Evolutionary conservation across 2,797 vertebrate species (phyloP).

Genomic region (Denticeps clupeoides): DNA sequence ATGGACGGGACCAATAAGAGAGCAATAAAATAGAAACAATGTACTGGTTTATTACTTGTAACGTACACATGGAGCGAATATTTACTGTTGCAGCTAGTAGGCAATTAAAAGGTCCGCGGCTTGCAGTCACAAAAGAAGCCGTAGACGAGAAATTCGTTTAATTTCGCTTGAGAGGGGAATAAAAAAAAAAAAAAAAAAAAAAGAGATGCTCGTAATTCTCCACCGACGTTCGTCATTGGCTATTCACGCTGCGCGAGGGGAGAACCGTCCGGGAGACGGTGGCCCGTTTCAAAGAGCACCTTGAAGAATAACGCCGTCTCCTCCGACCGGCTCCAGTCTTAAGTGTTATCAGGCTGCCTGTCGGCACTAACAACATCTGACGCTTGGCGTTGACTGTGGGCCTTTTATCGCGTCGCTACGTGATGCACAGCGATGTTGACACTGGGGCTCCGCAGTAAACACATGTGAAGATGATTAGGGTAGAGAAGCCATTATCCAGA

Average conservation of each 20-base stretch:
- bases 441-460: slow-evolving; percentile 1
- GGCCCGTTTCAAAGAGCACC: not conserved
- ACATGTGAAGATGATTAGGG: slow-evolving; percentile 4
- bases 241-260: too few relatives aligned
- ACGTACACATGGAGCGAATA: slow-evolving; percentile 10
- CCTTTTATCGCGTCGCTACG: slow-evolving; percentile 5
- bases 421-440: slow-evolving; percentile 4
- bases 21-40: slow-evolving; percentile 10
- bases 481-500: slow-evolving; percentile 1
- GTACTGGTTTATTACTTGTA: slow-evolving; percentile 11
- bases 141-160: too few relatives aligned
- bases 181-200: not conserved
- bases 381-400: not conserved
- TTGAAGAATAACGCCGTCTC: not conserved
- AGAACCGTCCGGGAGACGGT: too few relatives aligned
- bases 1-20: slow-evolving; percentile 1
- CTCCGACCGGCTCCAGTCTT: slow-evolving; percentile 1
- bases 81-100: slow-evolving; percentile 3
- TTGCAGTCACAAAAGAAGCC: not conserved
- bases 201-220: not conserved
- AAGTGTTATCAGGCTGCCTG: slow-evolving; percentile 4
- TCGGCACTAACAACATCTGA: slow-evolving; percentile 4
- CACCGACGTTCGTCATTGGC: too few relatives aligned
- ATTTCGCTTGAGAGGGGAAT: not conserved
- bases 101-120: slow-evolving; percentile 9